These are phyloP conservation scores for Eilema depressum DNA, from an alignment of 2,888 invertebrate species.

Conservation along the genomic window DNA sequence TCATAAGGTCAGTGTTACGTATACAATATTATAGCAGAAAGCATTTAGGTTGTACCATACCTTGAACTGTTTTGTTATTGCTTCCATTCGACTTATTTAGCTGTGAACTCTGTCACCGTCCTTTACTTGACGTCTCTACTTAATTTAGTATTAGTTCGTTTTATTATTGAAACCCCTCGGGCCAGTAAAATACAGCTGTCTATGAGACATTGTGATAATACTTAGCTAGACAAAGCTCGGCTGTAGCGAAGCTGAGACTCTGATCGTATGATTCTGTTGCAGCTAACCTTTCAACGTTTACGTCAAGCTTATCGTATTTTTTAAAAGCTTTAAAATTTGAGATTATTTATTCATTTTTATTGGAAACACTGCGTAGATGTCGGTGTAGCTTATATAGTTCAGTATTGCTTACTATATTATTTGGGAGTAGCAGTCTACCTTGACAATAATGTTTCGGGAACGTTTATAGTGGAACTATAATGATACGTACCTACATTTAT, in stretches of 20 bases:
- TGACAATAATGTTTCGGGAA: conserved; percentile 74
- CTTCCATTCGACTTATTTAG: conserved; percentile 66
- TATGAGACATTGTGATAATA: conserved; percentile 85
- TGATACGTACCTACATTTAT: conserved; percentile 51
- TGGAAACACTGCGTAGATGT: conserved; percentile 67
- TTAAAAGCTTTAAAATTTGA: conserved; percentile 83
- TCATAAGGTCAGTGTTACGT: conserved; percentile 81
- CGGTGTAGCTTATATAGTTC: conserved; percentile 60
- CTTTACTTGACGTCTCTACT: conserved; percentile 82
- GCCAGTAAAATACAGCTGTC: conserved; percentile 83
- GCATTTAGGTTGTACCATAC: conserved; percentile 76
- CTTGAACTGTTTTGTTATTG: conserved; percentile 72
- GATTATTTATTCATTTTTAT: conserved; percentile 83
- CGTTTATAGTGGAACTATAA: conserved; percentile 50
- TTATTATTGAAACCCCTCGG: conserved; percentile 78
- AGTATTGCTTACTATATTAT: conserved; percentile 56
- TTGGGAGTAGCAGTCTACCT: conserved; percentile 63
- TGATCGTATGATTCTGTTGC: conserved; percentile 65
- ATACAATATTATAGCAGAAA: conserved; percentile 67
- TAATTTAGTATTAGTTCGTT: conserved; percentile 83
- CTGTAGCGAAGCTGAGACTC: conserved; percentile 49
- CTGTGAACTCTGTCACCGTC: conserved; percentile 77
- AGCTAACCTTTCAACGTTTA: conserved; percentile 61
- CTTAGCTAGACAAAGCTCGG: conserved; percentile 70
- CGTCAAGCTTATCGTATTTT: conserved; percentile 77